Evolutionary conservation across 1,140 invertebrate species (phyloP), one percentile per base, ranked within the genome.

Genomic region (Argopecten irradians): DNA sequence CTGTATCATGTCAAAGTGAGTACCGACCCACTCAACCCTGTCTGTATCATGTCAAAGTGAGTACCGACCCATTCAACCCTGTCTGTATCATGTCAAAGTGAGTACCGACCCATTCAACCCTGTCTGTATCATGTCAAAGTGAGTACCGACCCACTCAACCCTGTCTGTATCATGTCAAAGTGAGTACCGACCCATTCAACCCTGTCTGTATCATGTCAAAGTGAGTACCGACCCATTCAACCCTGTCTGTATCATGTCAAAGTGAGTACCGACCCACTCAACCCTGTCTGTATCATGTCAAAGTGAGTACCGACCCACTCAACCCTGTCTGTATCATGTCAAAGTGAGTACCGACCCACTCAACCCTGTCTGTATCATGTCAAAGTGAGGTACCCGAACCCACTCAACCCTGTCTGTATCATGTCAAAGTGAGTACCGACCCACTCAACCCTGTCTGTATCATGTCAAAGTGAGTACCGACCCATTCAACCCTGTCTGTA

Each of bases 1-100:
- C n/a, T 71, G 55, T 71, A 71, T 71, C 22, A 71, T 71, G 55
- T 71, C 55, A 5, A 71, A 71, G 55, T 71, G n/a, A 71, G 55
- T 71, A 71, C n/a, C 22, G 16, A 28, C n/a, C 55, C 55, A 3
- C 55, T 71, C 1, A 71, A 28, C 16, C 55, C 55, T 11, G 22
- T 71, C n/a, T 71, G 55, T 71, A 71, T n/a, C 22, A n/a, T n/a
- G 55, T 71, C 55, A 5, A 71, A 71, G 55, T 71, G n/a, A 71
- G 55, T 71, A 71, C n/a, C 22, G 16, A 28, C n/a, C 55, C 55
- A 3, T n/a, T 71, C 1, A 71, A 28, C 16, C 55, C 55, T 28
- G 22, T 71, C n/a, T 71, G 55, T 71, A 71, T 71, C 22, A 71
- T 71, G 55, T 71, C 55, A 5, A 71, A 71, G 55, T 71, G n/a